phyloP scores from a whole-genome alignment of 2,113 vertebrate species.

The Uria aalge region DNA sequence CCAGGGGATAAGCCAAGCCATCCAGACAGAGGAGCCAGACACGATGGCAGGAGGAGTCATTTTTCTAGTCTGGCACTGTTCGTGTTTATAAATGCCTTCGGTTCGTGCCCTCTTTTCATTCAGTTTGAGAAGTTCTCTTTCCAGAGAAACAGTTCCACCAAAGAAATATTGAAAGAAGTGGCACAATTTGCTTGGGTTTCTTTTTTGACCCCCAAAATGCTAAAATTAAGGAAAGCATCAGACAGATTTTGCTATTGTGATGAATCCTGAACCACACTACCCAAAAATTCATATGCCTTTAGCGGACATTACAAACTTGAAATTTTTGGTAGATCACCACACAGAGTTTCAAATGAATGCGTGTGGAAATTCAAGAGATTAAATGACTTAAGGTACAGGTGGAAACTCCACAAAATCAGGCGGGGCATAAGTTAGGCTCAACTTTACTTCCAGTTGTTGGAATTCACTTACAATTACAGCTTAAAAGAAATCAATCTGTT shows the following conservation, averaged over 20 bases:
- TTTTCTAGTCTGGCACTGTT: conserved; percentile 14
- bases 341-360: not conserved
- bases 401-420: not conserved
- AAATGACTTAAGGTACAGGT: not conserved
- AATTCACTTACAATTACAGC: not conserved
- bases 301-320: not conserved
- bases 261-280: not conserved
- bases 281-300: not conserved
- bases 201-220: not conserved
- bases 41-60: not conserved
- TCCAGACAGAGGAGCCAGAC: not conserved
- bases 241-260: not conserved
- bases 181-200: not conserved
- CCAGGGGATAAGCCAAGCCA: conserved; percentile 6
- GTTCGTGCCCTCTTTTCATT: not conserved
- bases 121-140: not conserved
- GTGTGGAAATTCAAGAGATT: not conserved
- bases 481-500: not conserved
- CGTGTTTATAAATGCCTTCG: not conserved
- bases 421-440: not conserved
- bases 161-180: not conserved
- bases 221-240: not conserved
- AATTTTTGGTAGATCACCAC: not conserved
- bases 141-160: not conserved
- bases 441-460: not conserved